phyloP scores from a whole-genome alignment of 2,888 invertebrate species.

The Macaria notata region DNA sequence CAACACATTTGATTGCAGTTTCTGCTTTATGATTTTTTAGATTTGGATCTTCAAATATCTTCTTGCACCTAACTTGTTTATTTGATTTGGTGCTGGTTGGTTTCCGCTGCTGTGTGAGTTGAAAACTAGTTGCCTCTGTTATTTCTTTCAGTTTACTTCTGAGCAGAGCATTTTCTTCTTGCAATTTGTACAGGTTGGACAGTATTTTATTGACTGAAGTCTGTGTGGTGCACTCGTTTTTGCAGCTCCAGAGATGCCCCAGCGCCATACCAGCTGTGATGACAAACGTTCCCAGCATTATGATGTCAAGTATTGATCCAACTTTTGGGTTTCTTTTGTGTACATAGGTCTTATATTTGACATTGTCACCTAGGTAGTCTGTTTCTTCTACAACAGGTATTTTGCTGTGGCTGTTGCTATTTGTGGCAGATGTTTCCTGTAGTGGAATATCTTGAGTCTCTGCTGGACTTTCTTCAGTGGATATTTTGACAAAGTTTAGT shows the following conservation, averaged over 20 bases:
- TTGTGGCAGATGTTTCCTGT: slow-evolving; percentile 7
- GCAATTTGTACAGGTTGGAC: slow-evolving; percentile 74
- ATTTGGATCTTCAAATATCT: slow-evolving; percentile 67
- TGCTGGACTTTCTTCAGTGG: slow-evolving; percentile 45
- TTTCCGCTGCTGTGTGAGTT: slow-evolving; percentile 49
- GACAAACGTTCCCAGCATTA: slow-evolving; percentile 70
- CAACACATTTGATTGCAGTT: slow-evolving; percentile 64
- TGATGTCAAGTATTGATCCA: slow-evolving; percentile 71
- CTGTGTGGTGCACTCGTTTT: slow-evolving; percentile 64
- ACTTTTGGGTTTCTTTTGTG: slow-evolving; percentile 74
- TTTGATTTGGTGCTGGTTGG: slow-evolving; percentile 41
- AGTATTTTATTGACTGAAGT: slow-evolving; percentile 73
- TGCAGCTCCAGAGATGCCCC: slow-evolving; percentile 78
- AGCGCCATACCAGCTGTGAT: slow-evolving; percentile 76
- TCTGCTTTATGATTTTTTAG: slow-evolving; percentile 55
- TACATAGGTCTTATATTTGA: slow-evolving; percentile 73
- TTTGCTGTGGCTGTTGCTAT: slow-evolving; percentile 30
- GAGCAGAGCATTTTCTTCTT: slow-evolving; percentile 75
- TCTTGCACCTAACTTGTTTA: slow-evolving; percentile 66
- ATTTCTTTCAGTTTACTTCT: slow-evolving; percentile 68
- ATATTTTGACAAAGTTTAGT: slow-evolving; percentile 43
- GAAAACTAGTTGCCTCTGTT: slow-evolving; percentile 50
- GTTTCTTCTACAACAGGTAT: slow-evolving; percentile 52
- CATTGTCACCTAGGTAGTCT: slow-evolving; percentile 58
- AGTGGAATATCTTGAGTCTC: slow-evolving; percentile 31